A percentile compares a stretch with the other conserved stretches of the same genome.
phyloP scores from a whole-genome alignment of 2,797 vertebrate species.

The Todus mexicanus region DNA sequence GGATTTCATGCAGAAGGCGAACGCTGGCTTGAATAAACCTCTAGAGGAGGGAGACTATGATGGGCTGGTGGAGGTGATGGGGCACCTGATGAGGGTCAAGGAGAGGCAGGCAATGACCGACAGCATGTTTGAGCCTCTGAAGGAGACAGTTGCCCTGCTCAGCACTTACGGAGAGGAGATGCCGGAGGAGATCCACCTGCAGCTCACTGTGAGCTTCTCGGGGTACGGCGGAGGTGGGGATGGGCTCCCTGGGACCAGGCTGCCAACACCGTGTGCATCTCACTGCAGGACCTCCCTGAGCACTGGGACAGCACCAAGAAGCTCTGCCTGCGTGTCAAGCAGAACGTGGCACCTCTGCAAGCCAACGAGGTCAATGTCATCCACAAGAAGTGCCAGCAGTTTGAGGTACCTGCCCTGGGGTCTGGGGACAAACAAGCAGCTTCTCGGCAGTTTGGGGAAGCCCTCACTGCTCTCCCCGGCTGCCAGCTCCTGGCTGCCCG shows the following conservation, averaged over 20 bases:
- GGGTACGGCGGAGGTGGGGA: rapidly evolving
- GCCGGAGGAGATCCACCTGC: constrained; percentile 65
- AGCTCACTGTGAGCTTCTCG: constrained; percentile 42
- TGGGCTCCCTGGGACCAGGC: background rate
- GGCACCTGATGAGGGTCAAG: constrained; percentile 67
- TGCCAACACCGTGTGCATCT: rapidly evolving
- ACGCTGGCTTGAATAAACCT: constrained; percentile 20
- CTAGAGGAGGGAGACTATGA: constrained; percentile 73
- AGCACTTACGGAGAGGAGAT: constrained; percentile 70
- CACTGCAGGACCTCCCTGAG: constrained; percentile 68
- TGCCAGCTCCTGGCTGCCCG: background rate
- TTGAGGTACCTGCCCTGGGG: constrained; percentile 45
- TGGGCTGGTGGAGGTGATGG: constrained; percentile 71
- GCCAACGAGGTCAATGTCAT: constrained; percentile 65
- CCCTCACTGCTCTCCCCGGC: rapidly evolving
- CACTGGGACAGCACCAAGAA: constrained; percentile 74
- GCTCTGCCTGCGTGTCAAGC: constrained; percentile 66
- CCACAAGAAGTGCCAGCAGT: constrained; percentile 66
- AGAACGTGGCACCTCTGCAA: constrained; percentile 67
- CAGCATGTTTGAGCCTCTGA: constrained; percentile 73
- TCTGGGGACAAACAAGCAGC: rapidly evolving
- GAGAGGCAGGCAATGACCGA: constrained; percentile 63
- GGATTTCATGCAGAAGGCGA: constrained; percentile 59
- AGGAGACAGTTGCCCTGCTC: constrained; percentile 72
- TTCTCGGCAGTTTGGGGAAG: rapidly evolving